phyloP scores from a whole-genome alignment of 2,888 invertebrate species.

The Lasioglossum marginatum region DNA sequence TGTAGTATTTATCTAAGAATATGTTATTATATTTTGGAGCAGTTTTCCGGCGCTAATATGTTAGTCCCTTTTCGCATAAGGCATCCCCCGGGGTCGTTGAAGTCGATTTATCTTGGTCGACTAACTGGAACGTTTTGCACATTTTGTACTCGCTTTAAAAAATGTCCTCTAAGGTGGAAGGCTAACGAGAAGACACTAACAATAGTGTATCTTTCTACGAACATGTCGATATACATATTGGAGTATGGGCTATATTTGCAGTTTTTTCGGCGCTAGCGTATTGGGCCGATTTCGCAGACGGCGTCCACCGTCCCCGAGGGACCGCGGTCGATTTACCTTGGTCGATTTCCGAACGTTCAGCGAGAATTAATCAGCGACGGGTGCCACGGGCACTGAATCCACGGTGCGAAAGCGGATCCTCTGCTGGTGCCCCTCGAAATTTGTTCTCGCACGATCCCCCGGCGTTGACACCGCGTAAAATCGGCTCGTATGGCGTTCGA shows the following conservation, averaged over 20 bases:
- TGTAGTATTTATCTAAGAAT: neutral
- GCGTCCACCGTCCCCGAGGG: neutral
- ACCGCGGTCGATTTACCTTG: constrained; percentile 40
- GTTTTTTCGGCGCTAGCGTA: neutral
- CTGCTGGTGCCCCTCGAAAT: constrained; percentile 10
- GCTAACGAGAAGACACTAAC: neutral
- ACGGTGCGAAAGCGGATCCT: neutral
- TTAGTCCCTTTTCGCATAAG: neutral
- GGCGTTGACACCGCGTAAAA: constrained; percentile 41
- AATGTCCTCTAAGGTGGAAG: neutral
- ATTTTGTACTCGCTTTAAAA: neutral
- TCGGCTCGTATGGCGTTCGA: constrained; percentile 53
- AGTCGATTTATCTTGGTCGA: neutral
- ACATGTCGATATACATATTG: neutral
- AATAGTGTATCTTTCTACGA: neutral
- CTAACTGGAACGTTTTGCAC: neutral
- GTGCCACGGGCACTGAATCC: neutral
- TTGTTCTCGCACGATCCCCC: constrained; percentile 36
- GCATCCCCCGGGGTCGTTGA: neutral
- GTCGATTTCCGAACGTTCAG: neutral
- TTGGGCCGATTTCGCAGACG: neutral
- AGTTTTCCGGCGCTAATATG: no score
- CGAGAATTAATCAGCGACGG: constrained; percentile 24
- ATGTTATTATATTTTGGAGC: neutral
- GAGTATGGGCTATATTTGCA: neutral